phyloP scores from a whole-genome alignment of 30 jellyfish, hydroid and myxozoan species.

The Mastigias papua region DNA sequence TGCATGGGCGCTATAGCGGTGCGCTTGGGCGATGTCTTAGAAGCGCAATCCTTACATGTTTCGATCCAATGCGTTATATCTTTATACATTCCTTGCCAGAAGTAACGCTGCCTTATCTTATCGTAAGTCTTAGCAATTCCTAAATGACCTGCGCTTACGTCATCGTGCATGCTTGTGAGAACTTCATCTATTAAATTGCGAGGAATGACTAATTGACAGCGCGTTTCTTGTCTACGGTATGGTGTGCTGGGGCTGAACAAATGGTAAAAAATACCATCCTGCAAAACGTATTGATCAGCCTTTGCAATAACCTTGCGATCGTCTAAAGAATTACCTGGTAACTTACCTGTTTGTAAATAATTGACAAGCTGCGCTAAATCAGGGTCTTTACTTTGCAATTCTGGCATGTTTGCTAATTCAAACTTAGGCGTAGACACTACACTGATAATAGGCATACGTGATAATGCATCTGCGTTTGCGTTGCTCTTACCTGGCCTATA shows the following conservation, averaged over 20 bases:
- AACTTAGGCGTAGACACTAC: conserved; percentile 40
- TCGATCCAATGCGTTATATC: conserved; percentile 67
- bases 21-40: conserved; percentile 69
- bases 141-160: conserved; percentile 62
- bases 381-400: conserved; percentile 50
- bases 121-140: conserved; percentile 69
- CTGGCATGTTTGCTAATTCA: conserved; percentile 53
- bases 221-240: conserved; percentile 57
- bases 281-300: conserved; percentile 37
- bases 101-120: conserved; percentile 63
- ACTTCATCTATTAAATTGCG: conserved; percentile 38
- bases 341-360: conserved; percentile 33
- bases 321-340: conserved; percentile 57
- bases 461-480: conserved; percentile 75
- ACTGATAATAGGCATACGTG: conserved; percentile 58
- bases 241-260: conserved; percentile 68
- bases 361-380: conserved; percentile 31
- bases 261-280: conserved; percentile 64
- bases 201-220: conserved; percentile 65
- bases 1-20: conserved; percentile 65
- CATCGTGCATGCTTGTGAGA: conserved; percentile 64
- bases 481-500: conserved; percentile 69
- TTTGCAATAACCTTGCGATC: conserved; percentile 39
- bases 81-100: conserved; percentile 76
- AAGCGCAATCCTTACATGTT: conserved; percentile 70